Percentiles rank a stretch among this genome's conserved stretches.
Evolutionary conservation across 2,797 vertebrate genomes (phyloP).

Genomic region (Amniataba percoides): DNA sequence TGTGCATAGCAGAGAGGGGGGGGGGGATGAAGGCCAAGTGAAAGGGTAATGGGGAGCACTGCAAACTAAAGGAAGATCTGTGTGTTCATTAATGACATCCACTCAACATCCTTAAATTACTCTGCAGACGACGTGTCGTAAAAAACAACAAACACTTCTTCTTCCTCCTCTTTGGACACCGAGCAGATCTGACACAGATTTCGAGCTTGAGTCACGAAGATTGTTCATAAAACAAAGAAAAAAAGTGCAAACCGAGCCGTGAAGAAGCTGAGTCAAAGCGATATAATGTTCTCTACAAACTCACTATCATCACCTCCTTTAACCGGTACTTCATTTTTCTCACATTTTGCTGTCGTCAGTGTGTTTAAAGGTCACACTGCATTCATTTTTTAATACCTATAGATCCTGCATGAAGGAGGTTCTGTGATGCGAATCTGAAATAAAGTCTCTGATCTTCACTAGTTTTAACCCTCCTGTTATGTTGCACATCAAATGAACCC

Average conservation of each 20-base stretch:
- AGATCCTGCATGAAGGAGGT: neutral
- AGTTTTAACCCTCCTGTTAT: too few species aligned
- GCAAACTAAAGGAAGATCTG: constrained; percentile 49
- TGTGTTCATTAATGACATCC: constrained; percentile 48
- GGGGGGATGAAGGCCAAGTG: constrained; percentile 46
- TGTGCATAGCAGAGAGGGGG: constrained; percentile 30
- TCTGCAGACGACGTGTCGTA: constrained; percentile 24
- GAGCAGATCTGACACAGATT: constrained; percentile 1
- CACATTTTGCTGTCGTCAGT: neutral
- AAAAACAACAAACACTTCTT: constrained; percentile 17
- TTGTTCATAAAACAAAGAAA: neutral
- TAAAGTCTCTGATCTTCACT: too few species aligned
- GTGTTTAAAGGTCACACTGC: neutral
- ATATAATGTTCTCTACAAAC: neutral
- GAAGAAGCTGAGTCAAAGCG: neutral
- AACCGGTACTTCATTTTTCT: neutral
- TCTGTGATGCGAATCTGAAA: too few species aligned
- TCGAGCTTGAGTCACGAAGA: neutral
- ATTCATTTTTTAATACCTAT: neutral
- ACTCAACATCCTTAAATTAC: constrained; percentile 40
- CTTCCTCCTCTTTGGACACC: neutral
- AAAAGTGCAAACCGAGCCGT: constrained; percentile 3
- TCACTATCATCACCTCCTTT: neutral
- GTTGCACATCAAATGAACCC: too few species aligned
- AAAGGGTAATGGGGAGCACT: constrained; percentile 62